These are phyloP conservation scores for Mormyrus lacerda DNA, from an alignment of 2,113 vertebrate genomes.

Conservation along the genomic window DNA sequence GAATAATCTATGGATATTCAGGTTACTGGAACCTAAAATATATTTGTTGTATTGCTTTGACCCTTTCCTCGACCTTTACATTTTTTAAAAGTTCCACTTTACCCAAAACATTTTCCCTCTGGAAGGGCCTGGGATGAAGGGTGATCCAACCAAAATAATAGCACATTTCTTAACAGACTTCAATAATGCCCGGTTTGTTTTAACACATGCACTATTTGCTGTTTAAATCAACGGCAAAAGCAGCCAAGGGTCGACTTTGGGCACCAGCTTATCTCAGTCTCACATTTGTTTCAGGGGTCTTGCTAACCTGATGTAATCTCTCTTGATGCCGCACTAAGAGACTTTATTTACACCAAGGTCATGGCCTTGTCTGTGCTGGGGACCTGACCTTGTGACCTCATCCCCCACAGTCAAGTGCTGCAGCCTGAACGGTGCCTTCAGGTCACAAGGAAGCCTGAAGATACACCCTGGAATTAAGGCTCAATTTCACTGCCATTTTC, in stretches of 20 bases:
- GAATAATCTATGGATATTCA: background rate
- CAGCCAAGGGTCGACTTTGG: background rate
- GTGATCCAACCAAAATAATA: background rate
- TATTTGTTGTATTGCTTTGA: background rate
- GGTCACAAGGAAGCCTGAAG: background rate
- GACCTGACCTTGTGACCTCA: constrained; percentile 8
- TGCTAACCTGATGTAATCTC: constrained; percentile 13
- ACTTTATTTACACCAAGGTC: constrained; percentile 13
- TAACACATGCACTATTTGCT: background rate
- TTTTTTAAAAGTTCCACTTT: background rate
- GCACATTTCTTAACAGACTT: background rate
- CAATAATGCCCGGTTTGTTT: constrained; percentile 1
- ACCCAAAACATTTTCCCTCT: background rate
- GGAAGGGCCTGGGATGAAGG: background rate
- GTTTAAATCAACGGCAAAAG: background rate
- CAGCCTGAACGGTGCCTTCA: background rate
- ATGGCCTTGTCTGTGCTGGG: background rate
- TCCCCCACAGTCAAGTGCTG: constrained; percentile 2
- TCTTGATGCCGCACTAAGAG: background rate
- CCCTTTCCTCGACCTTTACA: background rate
- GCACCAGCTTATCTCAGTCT: constrained; percentile 8
- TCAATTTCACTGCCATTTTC: background rate
- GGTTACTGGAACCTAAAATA: background rate
- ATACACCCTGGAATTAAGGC: background rate
- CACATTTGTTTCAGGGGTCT: constrained; percentile 20